Evolutionary conservation across 1,140 invertebrate genomes (phyloP).

Genomic region (Meloidogyne floridensis): DNA sequence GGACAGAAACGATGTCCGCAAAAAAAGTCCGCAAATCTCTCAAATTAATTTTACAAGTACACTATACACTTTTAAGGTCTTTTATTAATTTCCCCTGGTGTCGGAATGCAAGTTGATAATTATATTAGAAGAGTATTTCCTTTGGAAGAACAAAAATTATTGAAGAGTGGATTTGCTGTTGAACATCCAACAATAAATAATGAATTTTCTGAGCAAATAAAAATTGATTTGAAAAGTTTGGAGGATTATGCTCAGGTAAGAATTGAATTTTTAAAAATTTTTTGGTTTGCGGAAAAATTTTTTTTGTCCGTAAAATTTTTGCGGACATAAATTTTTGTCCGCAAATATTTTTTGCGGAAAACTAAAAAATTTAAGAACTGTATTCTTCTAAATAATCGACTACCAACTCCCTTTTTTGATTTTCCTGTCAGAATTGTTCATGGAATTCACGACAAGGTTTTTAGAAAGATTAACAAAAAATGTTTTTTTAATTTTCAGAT

Average conservation of each 20-base stretch:
- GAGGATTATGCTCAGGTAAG: background rate
- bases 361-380: conserved; percentile 31
- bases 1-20: too few relatives aligned
- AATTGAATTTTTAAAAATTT: too few relatives aligned
- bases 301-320: too few relatives aligned
- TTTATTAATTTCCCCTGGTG: conserved; percentile 35
- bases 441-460: conserved; percentile 40
- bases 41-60: background rate
- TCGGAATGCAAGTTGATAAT: conserved; percentile 32
- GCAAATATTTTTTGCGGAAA: too few relatives aligned
- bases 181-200: background rate
- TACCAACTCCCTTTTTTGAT: background rate
- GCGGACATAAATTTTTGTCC: too few relatives aligned
- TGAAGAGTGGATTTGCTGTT: background rate
- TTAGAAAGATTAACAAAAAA: background rate
- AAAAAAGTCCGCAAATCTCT: too few relatives aligned
- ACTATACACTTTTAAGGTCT: conserved; percentile 1
- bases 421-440: conserved; percentile 42
- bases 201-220: background rate
- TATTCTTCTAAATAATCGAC: background rate
- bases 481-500: background rate
- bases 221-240: background rate
- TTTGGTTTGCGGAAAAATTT: too few relatives aligned
- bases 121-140: conserved; percentile 39
- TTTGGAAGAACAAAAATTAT: conserved; percentile 20